Base-by-base conservation (phyloP, 2,113 vertebrate genomes). In the Gopherus flavomarginatus region DNA sequence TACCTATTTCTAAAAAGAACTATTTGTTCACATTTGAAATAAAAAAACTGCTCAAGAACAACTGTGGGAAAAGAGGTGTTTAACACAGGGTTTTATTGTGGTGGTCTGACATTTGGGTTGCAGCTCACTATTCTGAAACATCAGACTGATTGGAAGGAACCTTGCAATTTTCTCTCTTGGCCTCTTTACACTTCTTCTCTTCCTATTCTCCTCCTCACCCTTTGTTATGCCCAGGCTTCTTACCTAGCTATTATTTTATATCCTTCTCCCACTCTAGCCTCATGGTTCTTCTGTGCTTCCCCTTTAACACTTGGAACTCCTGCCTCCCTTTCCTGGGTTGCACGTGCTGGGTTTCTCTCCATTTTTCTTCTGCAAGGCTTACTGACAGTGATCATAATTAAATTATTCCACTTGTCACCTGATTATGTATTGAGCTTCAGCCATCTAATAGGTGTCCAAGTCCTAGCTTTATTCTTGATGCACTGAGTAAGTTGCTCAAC, bases 11-110 rank as follows among this genome's bases (percentile, higher is more conserved):
- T 78, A 92, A 81, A 86, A 86, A 90, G 75, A 57, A 57, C 83
- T 89, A 82, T 89, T 94, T 91, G 29, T 53, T 93, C 87, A 94
- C 59, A 72, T 95, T 87, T 95, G 78, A 90, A 95, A 93, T 84
- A 59, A 62, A 59, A 5, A 11, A 0, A 38, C 14, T 72, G 24
- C 86, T 89, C 85, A 91, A 57, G 81, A 97, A 94, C 96, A 90
- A 96, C 62, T 96, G 94, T 49, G 52, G 92, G 24, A 56, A 13
- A 12, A 80, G 87, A 59, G 50, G 83, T 85, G 22, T 44, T 92
- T 21, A 77, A 94, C 75, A 87, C 82, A 38, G 38, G 53, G 31
- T 52, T 49, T 38, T 93, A 77, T 77, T 44, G 11, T 22, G 22
- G 72, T 42, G 88, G 78, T 22, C 49, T 88, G 80, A 95, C 38